These are phyloP conservation scores for Villa cingulata DNA, from an alignment of 2,888 invertebrate species.

Conservation along the genomic window DNA sequence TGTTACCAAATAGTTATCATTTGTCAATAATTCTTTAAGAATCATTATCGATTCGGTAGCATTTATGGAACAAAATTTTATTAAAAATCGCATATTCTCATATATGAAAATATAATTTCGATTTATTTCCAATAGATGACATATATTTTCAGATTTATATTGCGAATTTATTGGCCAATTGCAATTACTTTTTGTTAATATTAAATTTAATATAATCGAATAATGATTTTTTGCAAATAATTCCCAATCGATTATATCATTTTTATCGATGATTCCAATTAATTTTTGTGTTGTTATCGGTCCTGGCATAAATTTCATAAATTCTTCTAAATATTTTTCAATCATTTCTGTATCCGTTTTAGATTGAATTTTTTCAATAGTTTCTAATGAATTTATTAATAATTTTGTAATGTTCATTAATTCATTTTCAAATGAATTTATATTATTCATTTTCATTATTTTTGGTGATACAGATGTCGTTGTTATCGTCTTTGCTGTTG, in stretches of 20 bases:
- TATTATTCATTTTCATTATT: background rate
- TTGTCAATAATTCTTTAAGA: background rate
- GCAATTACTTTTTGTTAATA: slow-evolving; percentile 40
- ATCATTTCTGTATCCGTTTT: slow-evolving; percentile 28
- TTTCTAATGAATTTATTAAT: slow-evolving; percentile 19
- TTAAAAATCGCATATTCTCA: slow-evolving; percentile 11
- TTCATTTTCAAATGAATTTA: slow-evolving; percentile 2
- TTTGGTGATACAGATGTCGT: background rate
- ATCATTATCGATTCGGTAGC: background rate
- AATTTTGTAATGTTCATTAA: slow-evolving; percentile 17
- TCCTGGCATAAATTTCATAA: slow-evolving; percentile 25
- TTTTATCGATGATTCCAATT: slow-evolving; percentile 39
- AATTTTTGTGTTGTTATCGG: slow-evolving; percentile 51
- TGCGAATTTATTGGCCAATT: slow-evolving; percentile 41
- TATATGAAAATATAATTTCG: slow-evolving; percentile 24
- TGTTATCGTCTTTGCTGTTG: slow-evolving; percentile 22
- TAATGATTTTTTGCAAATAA: slow-evolving; percentile 38
- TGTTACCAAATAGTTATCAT: background rate
- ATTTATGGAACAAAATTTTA: background rate
- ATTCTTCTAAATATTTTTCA: slow-evolving; percentile 11
- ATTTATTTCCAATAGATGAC: slow-evolving; percentile 27
- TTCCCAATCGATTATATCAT: slow-evolving; percentile 22
- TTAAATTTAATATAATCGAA: slow-evolving; percentile 38
- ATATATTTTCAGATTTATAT: slow-evolving; percentile 13
- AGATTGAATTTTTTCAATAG: slow-evolving; percentile 27